phyloP scores from a whole-genome alignment of 2,113 vertebrate genomes.

The Corythoichthys intestinalis region DNA sequence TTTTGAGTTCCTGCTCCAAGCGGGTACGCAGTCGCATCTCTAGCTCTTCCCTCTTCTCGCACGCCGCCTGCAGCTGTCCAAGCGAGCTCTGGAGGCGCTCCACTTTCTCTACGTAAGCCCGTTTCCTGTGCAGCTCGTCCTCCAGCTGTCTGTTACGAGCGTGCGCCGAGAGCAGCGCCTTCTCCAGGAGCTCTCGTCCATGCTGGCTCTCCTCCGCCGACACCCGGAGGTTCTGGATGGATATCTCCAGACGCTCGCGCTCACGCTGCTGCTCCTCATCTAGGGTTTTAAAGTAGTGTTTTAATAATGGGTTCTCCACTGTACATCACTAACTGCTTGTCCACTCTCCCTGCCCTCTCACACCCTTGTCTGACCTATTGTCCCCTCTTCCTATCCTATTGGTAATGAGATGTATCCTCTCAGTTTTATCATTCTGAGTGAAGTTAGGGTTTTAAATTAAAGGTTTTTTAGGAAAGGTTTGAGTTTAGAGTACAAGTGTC shows the following conservation, averaged over 20 bases:
- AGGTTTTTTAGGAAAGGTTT: too few species aligned
- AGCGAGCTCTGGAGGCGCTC: slow-evolving; percentile 89
- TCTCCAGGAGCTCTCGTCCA: slow-evolving; percentile 85
- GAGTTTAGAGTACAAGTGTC: too few species aligned
- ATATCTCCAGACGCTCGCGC: slow-evolving; percentile 83
- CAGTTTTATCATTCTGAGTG: too few species aligned
- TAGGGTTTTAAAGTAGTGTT: slow-evolving; percentile 38
- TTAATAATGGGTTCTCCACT: neutral
- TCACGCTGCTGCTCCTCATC: slow-evolving; percentile 88
- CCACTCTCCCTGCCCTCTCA: too few species aligned
- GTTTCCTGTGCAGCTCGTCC: slow-evolving; percentile 87
- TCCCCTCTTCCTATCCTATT: too few species aligned
- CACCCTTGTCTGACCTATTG: too few species aligned
- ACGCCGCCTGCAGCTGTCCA: slow-evolving; percentile 92
- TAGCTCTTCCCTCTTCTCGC: slow-evolving; percentile 89
- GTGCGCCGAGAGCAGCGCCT: slow-evolving; percentile 83
- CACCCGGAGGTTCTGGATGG: slow-evolving; percentile 77
- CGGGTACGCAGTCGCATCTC: slow-evolving; percentile 87
- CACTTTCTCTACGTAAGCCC: slow-evolving; percentile 93
- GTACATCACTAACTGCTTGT: too few species aligned
- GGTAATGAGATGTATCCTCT: too few species aligned
- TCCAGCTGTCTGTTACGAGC: slow-evolving; percentile 80
- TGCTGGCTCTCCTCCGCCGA: slow-evolving; percentile 86
- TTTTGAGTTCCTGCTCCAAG: slow-evolving; percentile 94
- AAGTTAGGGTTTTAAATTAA: too few species aligned